Evolutionary conservation across 1,140 invertebrate species (phyloP), one percentile per base, ranked within the genome.

Genomic region (Dinoponera quadriceps): DNA sequence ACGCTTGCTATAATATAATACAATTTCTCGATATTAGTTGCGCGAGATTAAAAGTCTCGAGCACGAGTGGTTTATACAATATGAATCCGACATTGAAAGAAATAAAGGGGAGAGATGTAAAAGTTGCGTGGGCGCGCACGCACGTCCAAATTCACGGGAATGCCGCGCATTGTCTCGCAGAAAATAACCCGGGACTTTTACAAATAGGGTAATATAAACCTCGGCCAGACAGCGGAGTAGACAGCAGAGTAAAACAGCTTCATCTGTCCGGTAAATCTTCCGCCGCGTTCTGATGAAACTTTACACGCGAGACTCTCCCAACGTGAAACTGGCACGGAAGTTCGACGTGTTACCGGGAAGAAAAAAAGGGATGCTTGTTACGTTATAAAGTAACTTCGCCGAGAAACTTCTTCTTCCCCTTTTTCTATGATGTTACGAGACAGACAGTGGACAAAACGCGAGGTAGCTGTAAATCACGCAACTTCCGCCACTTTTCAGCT

Each of bases 321-420:
- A 62, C 7, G 38, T 62, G 25, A 62, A 60, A 74, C 38, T 74
- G 44, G 9, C 38, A 48, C 4, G 59, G 22, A 74, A 62, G 38
- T 74, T 74, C 33, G 57, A 74, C 25, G 7, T 20, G 57, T 60
- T 44, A 27, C n/a, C 20, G 54, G 38, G 16, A 7, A 29, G 62
- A 68, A 73, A 60, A 20, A 27, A 20, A 14, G 51, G 11, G 27
- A 59, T 62, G 49, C 57, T 74, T 49, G 38, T 33, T 57, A 55
- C 29, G 29, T 33, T 74, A 74, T 48, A 48, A 62, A 74, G 38
- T 74, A 62, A 74, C 22, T 22, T 14, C 2, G 44, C 22, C 9
- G 48, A 7, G 71, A 20, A 62, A 60, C 25, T 62, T 60, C 27
- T 29, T 9, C 9, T 44, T 9, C 38, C 11, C 7, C 7, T 11